These are phyloP conservation scores for Pristionchus maxplancki DNA, from an alignment of 2,888 invertebrate genomes.

Conservation along the genomic window DNA sequence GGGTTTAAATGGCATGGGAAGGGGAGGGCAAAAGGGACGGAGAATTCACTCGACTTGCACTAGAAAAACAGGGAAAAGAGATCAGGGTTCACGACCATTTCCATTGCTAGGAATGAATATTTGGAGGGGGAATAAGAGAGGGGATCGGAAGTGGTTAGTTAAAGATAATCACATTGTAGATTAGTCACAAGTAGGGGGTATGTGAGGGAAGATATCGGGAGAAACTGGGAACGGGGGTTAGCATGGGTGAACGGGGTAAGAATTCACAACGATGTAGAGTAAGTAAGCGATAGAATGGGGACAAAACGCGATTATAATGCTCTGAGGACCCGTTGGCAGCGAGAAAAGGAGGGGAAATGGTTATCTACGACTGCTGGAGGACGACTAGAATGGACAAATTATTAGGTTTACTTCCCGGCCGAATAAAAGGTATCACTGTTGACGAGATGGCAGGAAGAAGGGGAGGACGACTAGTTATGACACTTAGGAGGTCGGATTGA, in stretches of 20 bases:
- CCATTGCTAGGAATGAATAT: conserved; percentile 16
- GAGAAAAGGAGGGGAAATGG: background rate
- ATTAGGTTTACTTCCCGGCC: background rate
- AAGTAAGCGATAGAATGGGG: background rate
- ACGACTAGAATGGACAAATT: background rate
- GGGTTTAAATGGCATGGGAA: conserved; percentile 13
- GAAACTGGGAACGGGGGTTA: background rate
- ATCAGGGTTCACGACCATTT: conserved; percentile 6
- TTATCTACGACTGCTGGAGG: background rate
- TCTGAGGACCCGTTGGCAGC: background rate
- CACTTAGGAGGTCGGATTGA: conserved; percentile 17
- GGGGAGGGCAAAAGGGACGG: conserved; percentile 6
- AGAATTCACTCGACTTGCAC: conserved; percentile 9
- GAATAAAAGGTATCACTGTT: background rate
- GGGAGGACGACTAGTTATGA: background rate
- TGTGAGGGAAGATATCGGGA: conserved; percentile 27
- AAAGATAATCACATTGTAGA: background rate
- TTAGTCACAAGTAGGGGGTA: conserved; percentile 18
- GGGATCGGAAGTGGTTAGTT: background rate
- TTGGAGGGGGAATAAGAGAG: conserved; percentile 12
- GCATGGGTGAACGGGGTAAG: background rate
- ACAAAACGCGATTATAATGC: background rate
- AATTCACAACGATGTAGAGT: background rate
- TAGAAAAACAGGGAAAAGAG: conserved; percentile 8
- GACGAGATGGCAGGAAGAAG: background rate